These are phyloP conservation scores for Masticophis lateralis DNA, from an alignment of 2,797 vertebrate species.

Conservation along the genomic window DNA sequence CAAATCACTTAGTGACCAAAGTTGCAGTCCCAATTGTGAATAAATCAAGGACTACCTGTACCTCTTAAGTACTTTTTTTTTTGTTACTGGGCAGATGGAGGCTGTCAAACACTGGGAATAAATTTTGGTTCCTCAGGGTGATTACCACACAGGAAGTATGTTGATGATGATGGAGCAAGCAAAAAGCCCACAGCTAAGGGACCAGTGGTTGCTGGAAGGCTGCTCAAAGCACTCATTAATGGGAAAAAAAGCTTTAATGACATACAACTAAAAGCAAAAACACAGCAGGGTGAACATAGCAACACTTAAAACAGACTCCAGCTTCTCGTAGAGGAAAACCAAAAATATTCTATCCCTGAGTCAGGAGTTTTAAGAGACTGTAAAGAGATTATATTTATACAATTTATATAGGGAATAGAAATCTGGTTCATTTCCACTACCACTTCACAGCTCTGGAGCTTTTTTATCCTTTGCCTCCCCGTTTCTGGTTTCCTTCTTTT, in stretches of 20 bases:
- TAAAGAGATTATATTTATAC: constrained; percentile 4
- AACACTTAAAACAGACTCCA: not conserved
- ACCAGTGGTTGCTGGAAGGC: not conserved
- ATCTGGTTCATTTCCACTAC: not conserved
- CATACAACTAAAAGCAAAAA: not conserved
- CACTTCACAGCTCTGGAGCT: not conserved
- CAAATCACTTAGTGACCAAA: not conserved
- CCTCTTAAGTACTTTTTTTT: not conserved
- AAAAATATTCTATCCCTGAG: not conserved
- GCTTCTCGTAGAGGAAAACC: not conserved
- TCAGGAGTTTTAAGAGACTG: not conserved
- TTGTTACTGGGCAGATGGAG: not conserved
- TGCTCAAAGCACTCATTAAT: not conserved
- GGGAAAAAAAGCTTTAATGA: not conserved
- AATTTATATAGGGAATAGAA: not conserved
- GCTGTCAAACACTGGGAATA: not conserved
- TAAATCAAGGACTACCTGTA: not conserved
- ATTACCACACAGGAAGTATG: not conserved
- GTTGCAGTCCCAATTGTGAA: not conserved
- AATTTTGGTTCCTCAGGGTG: not conserved
- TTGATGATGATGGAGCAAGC: not conserved
- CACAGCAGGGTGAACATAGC: not conserved
- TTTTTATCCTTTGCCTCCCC: not conserved
- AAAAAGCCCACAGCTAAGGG: not conserved
- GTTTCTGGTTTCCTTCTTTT: not conserved